phyloP scores from a whole-genome alignment of 53 echinoderm and acorn worm genomes.

The Pentamera pediparva region DNA sequence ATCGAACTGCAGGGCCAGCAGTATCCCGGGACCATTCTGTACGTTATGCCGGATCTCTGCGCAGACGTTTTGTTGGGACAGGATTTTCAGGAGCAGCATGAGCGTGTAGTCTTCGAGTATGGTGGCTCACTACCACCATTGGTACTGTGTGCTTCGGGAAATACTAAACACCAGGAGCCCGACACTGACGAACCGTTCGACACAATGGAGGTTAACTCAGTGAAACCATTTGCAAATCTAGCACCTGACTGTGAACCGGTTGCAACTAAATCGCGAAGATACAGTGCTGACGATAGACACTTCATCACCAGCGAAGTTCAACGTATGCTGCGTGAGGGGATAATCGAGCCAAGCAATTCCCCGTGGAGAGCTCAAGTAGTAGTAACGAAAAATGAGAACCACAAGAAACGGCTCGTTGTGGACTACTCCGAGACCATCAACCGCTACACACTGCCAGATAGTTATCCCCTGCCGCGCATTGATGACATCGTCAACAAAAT shows the following conservation, averaged over 20 bases:
- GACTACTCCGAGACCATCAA: constrained; percentile 9
- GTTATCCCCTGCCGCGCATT: constrained; percentile 24
- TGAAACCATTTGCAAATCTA: constrained; percentile 24
- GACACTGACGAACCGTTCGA: not conserved
- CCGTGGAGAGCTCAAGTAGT: constrained; percentile 27
- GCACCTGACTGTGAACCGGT: constrained; percentile 23
- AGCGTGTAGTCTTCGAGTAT: constrained; percentile 16
- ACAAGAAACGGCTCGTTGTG: constrained; percentile 28
- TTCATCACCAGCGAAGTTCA: constrained; percentile 9
- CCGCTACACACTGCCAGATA: constrained; percentile 30
- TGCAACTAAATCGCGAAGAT: constrained; percentile 28
- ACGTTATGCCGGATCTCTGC: constrained; percentile 22
- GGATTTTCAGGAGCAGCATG: constrained; percentile 31
- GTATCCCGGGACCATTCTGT: not conserved
- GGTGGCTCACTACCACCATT: constrained; percentile 1
- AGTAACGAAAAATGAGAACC: constrained; percentile 14
- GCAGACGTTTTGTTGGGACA: constrained; percentile 16
- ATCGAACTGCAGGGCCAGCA: constrained; percentile 11
- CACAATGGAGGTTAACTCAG: constrained; percentile 23
- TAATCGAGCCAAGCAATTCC: constrained; percentile 34
- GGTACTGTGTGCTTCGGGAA: constrained; percentile 1
- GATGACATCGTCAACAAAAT: constrained; percentile 22
- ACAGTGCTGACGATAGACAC: constrained; percentile 2
- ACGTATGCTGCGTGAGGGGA: constrained; percentile 5
- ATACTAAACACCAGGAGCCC: not conserved